A percentile compares a stretch with the other conserved stretches of the same genome.
Evolutionary conservation across 2,888 invertebrate genomes (phyloP).

Genomic region (Lasioglossum oenotherae): DNA sequence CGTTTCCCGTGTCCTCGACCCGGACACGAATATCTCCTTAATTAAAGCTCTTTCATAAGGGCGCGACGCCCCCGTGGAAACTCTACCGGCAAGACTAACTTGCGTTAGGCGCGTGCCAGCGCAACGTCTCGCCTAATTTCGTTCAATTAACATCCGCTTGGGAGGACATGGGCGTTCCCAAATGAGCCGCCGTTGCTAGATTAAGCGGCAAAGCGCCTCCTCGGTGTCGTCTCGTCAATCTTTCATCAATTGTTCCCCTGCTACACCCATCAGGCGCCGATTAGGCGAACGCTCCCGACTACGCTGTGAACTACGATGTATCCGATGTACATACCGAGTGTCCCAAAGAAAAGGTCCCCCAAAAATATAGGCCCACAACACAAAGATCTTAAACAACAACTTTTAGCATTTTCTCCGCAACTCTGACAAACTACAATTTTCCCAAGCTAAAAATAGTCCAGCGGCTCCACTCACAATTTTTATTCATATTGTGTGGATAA

Average conservation of each 20-base stretch:
- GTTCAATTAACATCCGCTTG: slow-evolving; percentile 53
- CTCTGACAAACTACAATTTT: too few species aligned
- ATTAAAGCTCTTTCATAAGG: slow-evolving; percentile 58
- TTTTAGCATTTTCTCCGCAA: too few species aligned
- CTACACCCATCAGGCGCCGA: background rate
- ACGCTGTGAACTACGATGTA: background rate
- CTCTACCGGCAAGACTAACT: slow-evolving; percentile 36
- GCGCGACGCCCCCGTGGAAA: slow-evolving; percentile 28
- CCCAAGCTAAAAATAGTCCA: too few species aligned
- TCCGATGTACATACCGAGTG: background rate
- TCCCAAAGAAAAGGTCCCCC: background rate
- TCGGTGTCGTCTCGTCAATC: slow-evolving; percentile 22
- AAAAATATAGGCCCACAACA: background rate
- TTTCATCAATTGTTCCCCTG: background rate
- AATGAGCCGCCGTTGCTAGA: slow-evolving; percentile 33
- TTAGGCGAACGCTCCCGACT: background rate
- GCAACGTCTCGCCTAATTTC: slow-evolving; percentile 53
- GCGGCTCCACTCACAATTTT: too few species aligned
- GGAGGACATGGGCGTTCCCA: slow-evolving; percentile 12
- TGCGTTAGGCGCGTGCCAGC: slow-evolving; percentile 53
- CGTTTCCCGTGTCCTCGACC: slow-evolving; percentile 51
- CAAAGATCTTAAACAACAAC: too few species aligned
- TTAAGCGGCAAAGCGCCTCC: slow-evolving; percentile 21
- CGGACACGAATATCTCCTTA: slow-evolving; percentile 46
- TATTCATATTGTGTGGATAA: too few species aligned